A percentile compares a stretch with the other conserved stretches of the same genome.
These are phyloP conservation scores for Tenualosa thibaudeaui DNA, from an alignment of 2,797 vertebrate genomes.

Conservation along the genomic window DNA sequence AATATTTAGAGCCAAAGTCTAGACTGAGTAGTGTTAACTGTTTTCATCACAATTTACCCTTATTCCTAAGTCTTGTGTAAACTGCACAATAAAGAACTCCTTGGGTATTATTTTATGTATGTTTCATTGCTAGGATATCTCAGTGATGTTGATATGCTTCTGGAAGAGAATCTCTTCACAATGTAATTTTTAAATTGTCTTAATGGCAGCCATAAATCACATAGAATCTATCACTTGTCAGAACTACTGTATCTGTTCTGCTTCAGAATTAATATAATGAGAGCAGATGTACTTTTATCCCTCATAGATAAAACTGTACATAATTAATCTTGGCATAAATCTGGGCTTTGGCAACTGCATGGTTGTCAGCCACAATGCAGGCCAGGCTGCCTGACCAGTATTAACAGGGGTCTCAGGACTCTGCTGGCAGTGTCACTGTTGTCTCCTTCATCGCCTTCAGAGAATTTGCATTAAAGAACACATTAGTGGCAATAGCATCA, in stretches of 20 bases:
- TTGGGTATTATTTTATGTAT: neutral
- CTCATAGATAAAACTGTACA: slow-evolving; percentile 67
- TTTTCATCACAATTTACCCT: neutral
- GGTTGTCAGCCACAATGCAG: slow-evolving; percentile 38
- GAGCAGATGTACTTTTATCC: slow-evolving; percentile 69
- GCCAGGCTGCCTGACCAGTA: neutral
- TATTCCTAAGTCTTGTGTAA: neutral
- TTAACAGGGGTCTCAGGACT: neutral
- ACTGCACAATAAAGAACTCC: neutral
- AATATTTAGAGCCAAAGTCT: neutral
- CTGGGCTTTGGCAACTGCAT: slow-evolving; percentile 65
- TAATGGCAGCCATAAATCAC: neutral
- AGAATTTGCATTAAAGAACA: neutral
- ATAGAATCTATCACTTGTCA: neutral
- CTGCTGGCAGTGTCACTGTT: neutral
- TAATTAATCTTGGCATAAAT: slow-evolving; percentile 74
- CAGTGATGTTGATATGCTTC: neutral
- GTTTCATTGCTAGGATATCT: neutral
- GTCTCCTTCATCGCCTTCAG: neutral
- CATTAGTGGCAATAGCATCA: neutral
- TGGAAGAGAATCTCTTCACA: neutral
- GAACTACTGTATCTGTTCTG: slow-evolving; percentile 43
- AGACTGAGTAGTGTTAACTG: neutral
- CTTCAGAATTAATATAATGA: slow-evolving; percentile 62
- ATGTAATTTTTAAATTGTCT: neutral